Evolutionary conservation across 2,888 invertebrate species (phyloP).

Genomic region (Perizoma flavofasciatum): DNA sequence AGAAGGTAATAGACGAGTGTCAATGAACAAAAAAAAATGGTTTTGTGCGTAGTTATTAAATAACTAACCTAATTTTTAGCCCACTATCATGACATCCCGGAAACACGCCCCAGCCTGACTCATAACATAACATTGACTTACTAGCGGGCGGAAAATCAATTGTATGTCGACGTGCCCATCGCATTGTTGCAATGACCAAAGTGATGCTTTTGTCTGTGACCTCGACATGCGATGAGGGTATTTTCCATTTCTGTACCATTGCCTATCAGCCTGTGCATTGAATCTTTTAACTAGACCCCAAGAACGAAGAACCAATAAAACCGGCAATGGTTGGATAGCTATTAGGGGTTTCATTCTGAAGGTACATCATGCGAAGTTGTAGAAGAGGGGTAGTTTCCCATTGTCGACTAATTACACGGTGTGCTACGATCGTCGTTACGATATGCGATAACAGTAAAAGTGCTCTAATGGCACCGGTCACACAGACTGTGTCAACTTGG

Average conservation of each 20-base stretch:
- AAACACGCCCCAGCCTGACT: slow-evolving; percentile 46
- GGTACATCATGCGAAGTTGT: slow-evolving; percentile 25
- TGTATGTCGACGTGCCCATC: slow-evolving; percentile 62
- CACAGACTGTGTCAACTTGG: slow-evolving; percentile 70
- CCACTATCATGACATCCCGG: slow-evolving; percentile 32
- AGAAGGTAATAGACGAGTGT: no score
- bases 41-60: not conserved
- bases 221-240: slow-evolving; percentile 53
- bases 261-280: slow-evolving; percentile 39
- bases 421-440: slow-evolving; percentile 63
- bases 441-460: slow-evolving; percentile 81
- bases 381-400: slow-evolving; percentile 58
- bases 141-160: slow-evolving; percentile 63
- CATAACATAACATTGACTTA: slow-evolving; percentile 53
- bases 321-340: slow-evolving; percentile 35
- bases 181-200: slow-evolving; percentile 62
- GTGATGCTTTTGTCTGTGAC: slow-evolving; percentile 60
- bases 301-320: slow-evolving; percentile 3
- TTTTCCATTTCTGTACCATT: slow-evolving; percentile 12
- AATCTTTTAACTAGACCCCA: slow-evolving; percentile 19
- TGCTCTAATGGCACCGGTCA: slow-evolving; percentile 65
- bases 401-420: slow-evolving; percentile 74
- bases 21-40: no score
- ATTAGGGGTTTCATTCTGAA: slow-evolving; percentile 12
- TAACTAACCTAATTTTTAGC: slow-evolving; percentile 3